Conservation (phyloP, 2,797 vertebrate genomes). For the Muscicapa striata region DNA sequence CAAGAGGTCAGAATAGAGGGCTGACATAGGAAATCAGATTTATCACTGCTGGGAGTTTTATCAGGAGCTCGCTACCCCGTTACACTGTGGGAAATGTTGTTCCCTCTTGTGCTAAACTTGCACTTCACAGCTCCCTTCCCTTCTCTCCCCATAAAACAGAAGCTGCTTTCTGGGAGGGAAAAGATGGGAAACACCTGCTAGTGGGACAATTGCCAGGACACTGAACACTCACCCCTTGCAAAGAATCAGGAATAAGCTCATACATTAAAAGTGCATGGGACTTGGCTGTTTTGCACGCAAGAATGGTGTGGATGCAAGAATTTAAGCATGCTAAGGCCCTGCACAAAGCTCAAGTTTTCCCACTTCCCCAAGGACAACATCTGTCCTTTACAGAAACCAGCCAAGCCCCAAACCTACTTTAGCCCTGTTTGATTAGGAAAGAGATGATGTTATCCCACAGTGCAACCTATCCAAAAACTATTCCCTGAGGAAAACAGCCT, state of each 20-base stretch:
- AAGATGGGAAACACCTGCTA: background rate
- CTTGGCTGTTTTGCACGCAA: background rate
- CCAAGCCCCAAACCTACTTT: background rate
- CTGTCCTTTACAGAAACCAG: background rate
- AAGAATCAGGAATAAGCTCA: background rate
- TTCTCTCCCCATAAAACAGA: background rate
- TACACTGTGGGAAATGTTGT: constrained; percentile 11
- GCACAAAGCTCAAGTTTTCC: background rate
- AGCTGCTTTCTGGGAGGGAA: background rate
- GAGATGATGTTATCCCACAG: background rate
- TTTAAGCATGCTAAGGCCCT: background rate
- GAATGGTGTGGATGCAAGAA: background rate
- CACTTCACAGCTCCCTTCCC: background rate
- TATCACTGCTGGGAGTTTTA: background rate
- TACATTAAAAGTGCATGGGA: background rate
- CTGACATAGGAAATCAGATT: constrained; percentile 28
- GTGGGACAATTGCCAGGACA: background rate
- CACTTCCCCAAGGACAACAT: background rate
- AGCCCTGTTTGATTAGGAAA: background rate
- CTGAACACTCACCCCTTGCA: background rate
- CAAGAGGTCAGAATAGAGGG: constrained; percentile 22
- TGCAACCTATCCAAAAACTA: background rate
- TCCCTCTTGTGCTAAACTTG: constrained; percentile 10
- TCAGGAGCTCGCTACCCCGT: background rate
- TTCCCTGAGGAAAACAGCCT: background rate